These are phyloP conservation scores for Hartigia nigra DNA, from an alignment of 2,888 invertebrate species.

Conservation along the genomic window DNA sequence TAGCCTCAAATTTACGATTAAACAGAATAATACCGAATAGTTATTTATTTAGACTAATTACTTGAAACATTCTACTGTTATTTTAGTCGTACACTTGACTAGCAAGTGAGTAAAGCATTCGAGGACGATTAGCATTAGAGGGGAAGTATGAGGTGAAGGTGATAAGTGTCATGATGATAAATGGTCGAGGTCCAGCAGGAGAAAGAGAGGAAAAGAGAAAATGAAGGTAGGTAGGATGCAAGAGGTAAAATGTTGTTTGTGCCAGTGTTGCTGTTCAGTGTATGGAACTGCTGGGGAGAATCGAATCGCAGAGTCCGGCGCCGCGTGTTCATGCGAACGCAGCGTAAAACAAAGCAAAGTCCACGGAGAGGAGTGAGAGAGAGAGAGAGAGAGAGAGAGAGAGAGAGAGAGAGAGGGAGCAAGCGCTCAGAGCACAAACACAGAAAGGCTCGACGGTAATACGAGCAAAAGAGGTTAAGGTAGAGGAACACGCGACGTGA, in stretches of 20 bases:
- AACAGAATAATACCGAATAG: background rate
- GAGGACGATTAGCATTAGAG: background rate
- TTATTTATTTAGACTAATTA: background rate
- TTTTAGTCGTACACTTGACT: background rate
- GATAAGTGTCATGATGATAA: background rate
- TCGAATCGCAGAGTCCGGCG: conserved; percentile 9
- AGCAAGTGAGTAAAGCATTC: background rate
- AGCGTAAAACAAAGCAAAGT: conserved; percentile 20
- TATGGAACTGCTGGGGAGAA: background rate
- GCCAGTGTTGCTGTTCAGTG: background rate
- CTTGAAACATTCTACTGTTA: background rate
- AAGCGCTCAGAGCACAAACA: conserved; percentile 19
- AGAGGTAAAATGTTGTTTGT: background rate
- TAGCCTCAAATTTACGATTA: background rate
- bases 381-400: conserved; percentile 28
- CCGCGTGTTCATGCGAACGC: conserved; percentile 9
- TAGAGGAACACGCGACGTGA: conserved; percentile 40
- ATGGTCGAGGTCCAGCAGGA: background rate
- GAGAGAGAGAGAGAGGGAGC: background rate
- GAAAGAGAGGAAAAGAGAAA: background rate
- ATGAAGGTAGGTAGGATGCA: background rate
- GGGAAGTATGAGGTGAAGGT: background rate
- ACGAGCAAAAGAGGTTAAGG: conserved; percentile 29
- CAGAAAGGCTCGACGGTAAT: conserved; percentile 26
- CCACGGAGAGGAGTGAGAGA: conserved; percentile 22